Base-by-base conservation (phyloP, 2,113 vertebrate genomes). In the Origma solitaria region DNA sequence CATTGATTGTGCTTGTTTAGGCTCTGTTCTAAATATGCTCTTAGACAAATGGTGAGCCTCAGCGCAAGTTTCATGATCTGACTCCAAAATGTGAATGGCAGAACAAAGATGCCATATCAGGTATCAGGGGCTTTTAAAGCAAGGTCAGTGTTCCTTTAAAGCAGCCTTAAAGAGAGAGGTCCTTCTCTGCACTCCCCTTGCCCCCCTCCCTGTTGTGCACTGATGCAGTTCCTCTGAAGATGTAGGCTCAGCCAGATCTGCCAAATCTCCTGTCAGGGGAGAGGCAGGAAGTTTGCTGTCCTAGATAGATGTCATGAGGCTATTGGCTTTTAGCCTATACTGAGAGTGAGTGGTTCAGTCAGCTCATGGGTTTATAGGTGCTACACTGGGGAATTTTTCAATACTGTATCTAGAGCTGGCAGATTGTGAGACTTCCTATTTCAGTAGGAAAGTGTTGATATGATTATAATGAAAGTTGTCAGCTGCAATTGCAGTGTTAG, bases 151-250 rank as follows among this genome's bases (percentile, higher is more conserved):
- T 24, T 80, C 15, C 50, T 88, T 65, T 75, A 66, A 84, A 82
- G 44, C 73, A 72, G 16, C 64, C 21, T 47, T n/a, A 18, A 77
- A 65, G 35, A n/a, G 33, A 60, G 40, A n/a, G 30, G 9, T 76
- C 21, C 17, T 84, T 69, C 79, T 40, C 22, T 89, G 25, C 50
- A 13, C 21, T 25, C 9, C 20, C 5, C 23, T 51, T 28, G 0
- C 6, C 6, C 5, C 16, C 4, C 7, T 1, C 2, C 19, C 15
- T 4, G 2, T 18, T 42, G 20, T 24, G 37, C 22, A 2, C 16
- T 38, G 30, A 12, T 70, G 65, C 47, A 37, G 35, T 57, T 69
- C 38, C 54, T 75, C 40, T 35, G 78, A 37, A 69, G 38, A 10
- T 75, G 42, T 2, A 45, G 57, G 40, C 75, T 90, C 40, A 35